Evolutionary conservation across 2,113 vertebrate species (phyloP).

Genomic region (Gambusia affinis): DNA sequence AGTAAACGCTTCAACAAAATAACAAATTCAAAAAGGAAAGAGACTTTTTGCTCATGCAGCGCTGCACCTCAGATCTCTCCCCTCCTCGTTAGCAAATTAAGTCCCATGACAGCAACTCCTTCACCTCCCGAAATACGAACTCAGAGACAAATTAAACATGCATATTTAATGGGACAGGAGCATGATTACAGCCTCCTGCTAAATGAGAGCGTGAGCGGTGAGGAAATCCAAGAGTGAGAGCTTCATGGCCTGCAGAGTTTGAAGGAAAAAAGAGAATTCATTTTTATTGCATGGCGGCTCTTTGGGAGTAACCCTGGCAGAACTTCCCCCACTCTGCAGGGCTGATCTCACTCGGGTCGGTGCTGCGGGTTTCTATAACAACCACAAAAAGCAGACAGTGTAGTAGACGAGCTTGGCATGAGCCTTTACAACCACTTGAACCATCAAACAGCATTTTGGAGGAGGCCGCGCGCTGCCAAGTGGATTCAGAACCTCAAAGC

Average conservation of each 20-base stretch:
- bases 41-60: constrained; percentile 5
- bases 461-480: constrained; percentile 19
- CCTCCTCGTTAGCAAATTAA: constrained; percentile 53
- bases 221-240: constrained; percentile 32
- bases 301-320: constrained; percentile 63
- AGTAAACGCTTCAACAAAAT: constrained; percentile 40
- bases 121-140: constrained; percentile 56
- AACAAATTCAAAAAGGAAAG: not conserved
- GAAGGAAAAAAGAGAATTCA: constrained; percentile 71
- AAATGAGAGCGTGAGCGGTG: constrained; percentile 40
- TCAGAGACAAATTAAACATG: constrained; percentile 61
- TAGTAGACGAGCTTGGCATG: constrained; percentile 26
- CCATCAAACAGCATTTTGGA: constrained; percentile 65
- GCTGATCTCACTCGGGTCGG: constrained; percentile 53
- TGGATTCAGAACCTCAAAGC: constrained; percentile 27
- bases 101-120: constrained; percentile 55
- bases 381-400: constrained; percentile 50
- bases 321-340: constrained; percentile 41
- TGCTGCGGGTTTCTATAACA: constrained; percentile 60
- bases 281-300: constrained; percentile 71
- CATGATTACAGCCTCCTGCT: constrained; percentile 58
- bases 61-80: constrained; percentile 9
- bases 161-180: constrained; percentile 66
- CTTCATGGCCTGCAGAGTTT: constrained; percentile 56
- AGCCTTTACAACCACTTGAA: constrained; percentile 38